phyloP scores from a whole-genome alignment of 2,797 vertebrate species.

The Synaphobranchus kaupii region DNA sequence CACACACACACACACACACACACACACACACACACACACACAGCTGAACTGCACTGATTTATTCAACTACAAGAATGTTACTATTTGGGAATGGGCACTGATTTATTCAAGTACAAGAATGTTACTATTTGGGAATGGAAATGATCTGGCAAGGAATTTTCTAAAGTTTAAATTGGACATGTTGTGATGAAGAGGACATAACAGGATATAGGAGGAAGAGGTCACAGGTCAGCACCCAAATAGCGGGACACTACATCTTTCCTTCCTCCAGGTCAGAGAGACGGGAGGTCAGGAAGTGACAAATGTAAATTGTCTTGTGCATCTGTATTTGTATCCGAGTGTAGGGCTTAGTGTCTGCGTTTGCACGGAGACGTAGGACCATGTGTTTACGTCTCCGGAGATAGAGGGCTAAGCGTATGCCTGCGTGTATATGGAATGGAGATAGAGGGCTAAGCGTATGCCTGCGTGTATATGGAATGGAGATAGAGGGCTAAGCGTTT shows the following conservation, averaged over 20 bases:
- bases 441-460: neutral
- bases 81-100: neutral
- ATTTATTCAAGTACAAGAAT: constrained; percentile 4
- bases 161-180: neutral
- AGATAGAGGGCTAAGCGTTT: neutral
- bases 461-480: neutral
- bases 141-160: neutral
- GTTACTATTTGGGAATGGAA: neutral
- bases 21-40: constrained; percentile 11
- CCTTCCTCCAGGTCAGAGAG: neutral
- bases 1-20: constrained; percentile 21
- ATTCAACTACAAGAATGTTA: constrained; percentile 5
- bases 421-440: neutral
- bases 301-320: neutral
- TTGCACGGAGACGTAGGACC: neutral
- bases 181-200: neutral
- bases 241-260: constrained; percentile 8
- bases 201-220: neutral
- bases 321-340: neutral
- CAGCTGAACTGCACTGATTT: neutral
- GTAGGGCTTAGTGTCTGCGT: neutral
- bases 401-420: neutral
- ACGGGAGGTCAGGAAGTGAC: neutral
- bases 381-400: neutral
- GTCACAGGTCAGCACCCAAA: neutral